Conservation (phyloP, 64 coral and sea anemone genomes). For the Trachythela sp. region DNA sequence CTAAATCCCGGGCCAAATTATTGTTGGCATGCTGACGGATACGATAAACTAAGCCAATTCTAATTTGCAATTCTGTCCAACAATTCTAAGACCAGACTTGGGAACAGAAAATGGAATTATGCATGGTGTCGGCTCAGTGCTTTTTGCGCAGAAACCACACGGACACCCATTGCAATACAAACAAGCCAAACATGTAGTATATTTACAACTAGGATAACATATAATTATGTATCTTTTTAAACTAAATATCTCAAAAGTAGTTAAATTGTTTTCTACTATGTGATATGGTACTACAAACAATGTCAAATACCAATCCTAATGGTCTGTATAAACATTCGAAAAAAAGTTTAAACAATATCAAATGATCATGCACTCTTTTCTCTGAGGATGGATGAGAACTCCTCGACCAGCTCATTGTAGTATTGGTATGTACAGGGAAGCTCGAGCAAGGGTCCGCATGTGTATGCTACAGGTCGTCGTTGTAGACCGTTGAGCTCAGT, state of each 20-base stretch:
- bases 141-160: conserved; percentile 2
- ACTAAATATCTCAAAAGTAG: too few relatives aligned
- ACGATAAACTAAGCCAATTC: conserved; percentile 11
- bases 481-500: not conserved
- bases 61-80: not conserved
- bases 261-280: too few relatives aligned
- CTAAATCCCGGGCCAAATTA: not conserved
- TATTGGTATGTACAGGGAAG: not conserved
- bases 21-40: not conserved
- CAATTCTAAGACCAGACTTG: conserved; percentile 8
- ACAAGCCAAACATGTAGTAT: not conserved
- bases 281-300: too few relatives aligned
- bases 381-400: not conserved
- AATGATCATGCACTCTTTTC: not conserved
- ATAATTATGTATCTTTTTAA: too few relatives aligned
- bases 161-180: not conserved
- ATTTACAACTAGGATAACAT: too few relatives aligned
- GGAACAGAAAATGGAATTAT: conserved; percentile 36
- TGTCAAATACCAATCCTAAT: too few relatives aligned
- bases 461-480: conserved; percentile 20
- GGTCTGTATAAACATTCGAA: too few relatives aligned
- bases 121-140: not conserved
- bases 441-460: conserved; percentile 20
- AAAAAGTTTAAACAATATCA: not conserved
- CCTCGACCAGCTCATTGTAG: not conserved